Base-by-base conservation (phyloP, 2,113 vertebrate genomes). In the Zeus faber region DNA sequence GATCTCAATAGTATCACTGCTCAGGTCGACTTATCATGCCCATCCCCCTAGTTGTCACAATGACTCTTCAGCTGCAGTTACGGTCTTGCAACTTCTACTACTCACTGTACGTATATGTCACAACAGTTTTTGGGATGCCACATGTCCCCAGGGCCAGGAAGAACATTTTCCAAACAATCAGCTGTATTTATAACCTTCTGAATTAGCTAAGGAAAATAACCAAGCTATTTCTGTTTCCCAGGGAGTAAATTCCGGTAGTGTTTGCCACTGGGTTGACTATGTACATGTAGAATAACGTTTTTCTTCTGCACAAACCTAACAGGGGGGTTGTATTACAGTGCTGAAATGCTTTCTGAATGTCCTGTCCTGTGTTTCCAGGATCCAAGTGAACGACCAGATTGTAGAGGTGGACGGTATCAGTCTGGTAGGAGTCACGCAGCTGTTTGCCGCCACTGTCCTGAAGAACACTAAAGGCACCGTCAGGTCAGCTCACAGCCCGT, bases 401-500 rank as follows among this genome's bases (percentile, higher is more conserved):
- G 93, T 96, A 72, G 94, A 96, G 70, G 94, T 95, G 50, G 94
- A 96, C 73, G 89, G 91, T 37, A 88, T 89, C 80, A 95, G 94
- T 81, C 82, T 96, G 23, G 94, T 96, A 21, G 94, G 94, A 47
- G 94, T 96, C 64, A 95, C 94, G 1, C 94, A 96, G 54, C 90
- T 94, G 45, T 96, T 96, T 80, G 94, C 94, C 58, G 94, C 94
- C 23, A 96, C 92, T 17, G 92, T 96, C 37, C 82, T 96, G 57
- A 96, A 96, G 85, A 96, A 96, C 83, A 96, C 94, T 26, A 94
- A 94, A 89, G 94, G 94, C 76, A 87, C 88, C 1, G 94, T 96
- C 60, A 89, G 90, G 94, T 96, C 78, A 0, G 91, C 66, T 41
- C 37, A 46, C 20, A 37, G 33, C n/a, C 33, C n/a, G n/a, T 37